phyloP scores from a whole-genome alignment of 1,140 invertebrate genomes.

The Mycetomoellerius zeteki region DNA sequence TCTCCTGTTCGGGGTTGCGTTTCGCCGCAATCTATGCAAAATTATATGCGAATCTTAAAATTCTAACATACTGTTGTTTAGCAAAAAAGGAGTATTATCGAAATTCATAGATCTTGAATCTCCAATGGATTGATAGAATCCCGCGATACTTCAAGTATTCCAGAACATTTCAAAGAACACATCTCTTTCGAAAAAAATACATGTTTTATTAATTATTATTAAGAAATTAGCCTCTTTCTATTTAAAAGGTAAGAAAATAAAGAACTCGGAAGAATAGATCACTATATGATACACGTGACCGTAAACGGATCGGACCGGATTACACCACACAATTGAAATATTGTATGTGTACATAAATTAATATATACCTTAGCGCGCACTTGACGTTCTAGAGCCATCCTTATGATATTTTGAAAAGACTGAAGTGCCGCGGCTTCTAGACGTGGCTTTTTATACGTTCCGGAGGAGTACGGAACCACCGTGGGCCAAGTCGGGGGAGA shows the following conservation, averaged over 20 bases:
- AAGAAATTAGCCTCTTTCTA: not conserved
- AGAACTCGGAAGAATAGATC: not conserved
- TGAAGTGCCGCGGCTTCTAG: conserved; percentile 80
- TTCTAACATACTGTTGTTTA: not conserved
- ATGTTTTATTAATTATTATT: not conserved
- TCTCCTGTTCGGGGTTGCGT: conserved; percentile 94
- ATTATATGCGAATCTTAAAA: not conserved
- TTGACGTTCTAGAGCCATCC: conserved; percentile 93
- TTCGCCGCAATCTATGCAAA: conserved; percentile 91
- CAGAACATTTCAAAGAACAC: not conserved
- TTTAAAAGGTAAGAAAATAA: not conserved
- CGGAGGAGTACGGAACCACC: conserved; percentile 71
- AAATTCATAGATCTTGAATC: not conserved
- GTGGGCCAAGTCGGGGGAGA: conserved; percentile 77
- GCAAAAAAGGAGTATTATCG: not conserved
- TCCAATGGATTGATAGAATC: not conserved
- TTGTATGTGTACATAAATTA: conserved; percentile 78
- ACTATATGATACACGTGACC: conserved; percentile 29
- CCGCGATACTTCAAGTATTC: not conserved
- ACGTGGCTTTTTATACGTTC: conserved; percentile 80
- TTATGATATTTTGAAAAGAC: conserved; percentile 86
- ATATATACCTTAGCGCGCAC: conserved; percentile 92
- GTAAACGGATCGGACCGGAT: conserved; percentile 17
- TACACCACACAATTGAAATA: conserved; percentile 24
- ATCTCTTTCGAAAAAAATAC: not conserved